These are phyloP conservation scores for Xiphophorus hellerii DNA, from an alignment of 2,113 vertebrate genomes.

Conservation along the genomic window DNA sequence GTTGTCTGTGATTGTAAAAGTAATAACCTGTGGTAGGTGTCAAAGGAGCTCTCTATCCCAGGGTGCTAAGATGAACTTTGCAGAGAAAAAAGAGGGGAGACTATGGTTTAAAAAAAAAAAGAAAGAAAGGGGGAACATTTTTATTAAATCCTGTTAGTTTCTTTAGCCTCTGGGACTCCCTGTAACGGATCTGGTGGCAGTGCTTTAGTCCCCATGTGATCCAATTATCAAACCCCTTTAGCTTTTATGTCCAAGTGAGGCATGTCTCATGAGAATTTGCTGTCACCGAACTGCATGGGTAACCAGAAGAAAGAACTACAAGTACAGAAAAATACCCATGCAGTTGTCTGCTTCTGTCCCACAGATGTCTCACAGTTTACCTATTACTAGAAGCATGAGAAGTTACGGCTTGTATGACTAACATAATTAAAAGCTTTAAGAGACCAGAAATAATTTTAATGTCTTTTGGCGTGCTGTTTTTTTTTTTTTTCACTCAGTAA, in stretches of 20 bases:
- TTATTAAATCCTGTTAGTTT: conserved; percentile 62
- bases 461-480: background rate
- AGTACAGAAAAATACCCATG: conserved; percentile 21
- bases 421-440: background rate
- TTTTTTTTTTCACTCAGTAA: background rate
- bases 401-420: background rate
- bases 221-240: conserved; percentile 61
- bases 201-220: conserved; percentile 52
- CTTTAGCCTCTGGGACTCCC: conserved; percentile 56
- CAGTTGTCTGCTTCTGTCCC: conserved; percentile 17
- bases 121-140: conserved; percentile 50
- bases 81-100: conserved; percentile 26
- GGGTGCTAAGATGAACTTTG: conserved; percentile 41
- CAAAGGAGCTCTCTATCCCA: conserved; percentile 51
- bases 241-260: conserved; percentile 47
- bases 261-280: conserved; percentile 29
- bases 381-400: background rate
- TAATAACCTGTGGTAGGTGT: conserved; percentile 70
- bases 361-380: background rate
- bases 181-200: conserved; percentile 48
- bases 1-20: conserved; percentile 61
- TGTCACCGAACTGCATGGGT: conserved; percentile 37
- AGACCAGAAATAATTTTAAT: background rate
- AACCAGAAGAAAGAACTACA: conserved; percentile 21
- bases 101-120: conserved; percentile 16